A percentile compares a stretch with the other conserved stretches of the same genome.
Conservation (phyloP, 2,797 vertebrate species). For the Oceanodroma leucorhoa region DNA sequence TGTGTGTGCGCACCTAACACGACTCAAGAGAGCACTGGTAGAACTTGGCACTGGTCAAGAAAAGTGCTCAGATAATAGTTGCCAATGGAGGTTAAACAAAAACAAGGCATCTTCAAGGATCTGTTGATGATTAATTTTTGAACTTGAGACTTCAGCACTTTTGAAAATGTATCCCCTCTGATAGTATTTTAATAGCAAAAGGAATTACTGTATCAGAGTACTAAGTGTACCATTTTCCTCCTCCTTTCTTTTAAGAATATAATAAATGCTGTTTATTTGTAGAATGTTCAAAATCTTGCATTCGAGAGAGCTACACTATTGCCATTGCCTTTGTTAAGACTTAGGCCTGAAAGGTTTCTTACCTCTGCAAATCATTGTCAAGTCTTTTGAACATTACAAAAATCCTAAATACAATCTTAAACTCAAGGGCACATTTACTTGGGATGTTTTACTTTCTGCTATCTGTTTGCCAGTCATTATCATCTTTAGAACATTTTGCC, state of each 20-base stretch:
- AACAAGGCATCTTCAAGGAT: not conserved
- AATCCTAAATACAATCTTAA: not conserved
- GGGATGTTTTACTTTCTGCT: not conserved
- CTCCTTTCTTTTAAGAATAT: not conserved
- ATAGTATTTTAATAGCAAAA: not conserved
- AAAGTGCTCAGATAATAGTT: not conserved
- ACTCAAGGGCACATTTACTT: not conserved
- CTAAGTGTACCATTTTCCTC: not conserved
- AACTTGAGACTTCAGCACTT: not conserved
- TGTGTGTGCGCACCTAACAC: fast-evolving
- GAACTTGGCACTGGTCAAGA: not conserved
- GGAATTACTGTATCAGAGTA: not conserved
- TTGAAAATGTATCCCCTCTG: not conserved
- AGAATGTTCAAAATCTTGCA: not conserved
- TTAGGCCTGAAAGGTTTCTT: not conserved
- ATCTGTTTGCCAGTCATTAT: not conserved
- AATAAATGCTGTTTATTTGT: not conserved
- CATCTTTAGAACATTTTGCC: not conserved
- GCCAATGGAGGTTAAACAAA: not conserved
- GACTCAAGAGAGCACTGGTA: fast-evolving
- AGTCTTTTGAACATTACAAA: not conserved
- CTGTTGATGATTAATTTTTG: not conserved
- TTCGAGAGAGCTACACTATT: not conserved
- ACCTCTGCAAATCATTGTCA: not conserved
- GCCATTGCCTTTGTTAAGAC: not conserved